Conservation (phyloP, 2,888 invertebrate genomes). For the Trisateles emortualis region DNA sequence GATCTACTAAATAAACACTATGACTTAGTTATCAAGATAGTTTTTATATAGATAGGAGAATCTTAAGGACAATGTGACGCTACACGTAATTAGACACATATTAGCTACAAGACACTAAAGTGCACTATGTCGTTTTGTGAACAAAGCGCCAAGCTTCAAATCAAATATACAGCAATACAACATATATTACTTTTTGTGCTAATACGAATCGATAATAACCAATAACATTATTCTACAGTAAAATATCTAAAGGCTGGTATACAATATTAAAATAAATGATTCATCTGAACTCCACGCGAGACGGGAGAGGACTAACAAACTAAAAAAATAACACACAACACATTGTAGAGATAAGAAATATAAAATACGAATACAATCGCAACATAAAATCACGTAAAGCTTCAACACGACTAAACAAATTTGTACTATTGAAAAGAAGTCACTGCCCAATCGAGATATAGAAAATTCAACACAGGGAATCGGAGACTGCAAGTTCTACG, state of each 20-base stretch:
- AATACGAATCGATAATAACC: slow-evolving; percentile 39
- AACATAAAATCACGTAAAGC: slow-evolving; percentile 67
- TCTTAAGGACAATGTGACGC: slow-evolving; percentile 64
- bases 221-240: slow-evolving; percentile 38
- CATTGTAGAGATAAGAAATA: slow-evolving; percentile 53
- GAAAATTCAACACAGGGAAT: slow-evolving; percentile 40
- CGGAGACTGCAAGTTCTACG: slow-evolving; percentile 38
- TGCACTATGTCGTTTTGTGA: slow-evolving; percentile 35
- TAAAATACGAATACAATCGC: slow-evolving; percentile 55
- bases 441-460: slow-evolving; percentile 60
- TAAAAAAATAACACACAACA: slow-evolving; percentile 60
- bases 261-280: slow-evolving; percentile 32
- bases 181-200: slow-evolving; percentile 59
- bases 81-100: slow-evolving; percentile 63
- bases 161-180: slow-evolving; percentile 37
- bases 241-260: slow-evolving; percentile 33
- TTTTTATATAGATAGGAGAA: slow-evolving; percentile 73
- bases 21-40: slow-evolving; percentile 80
- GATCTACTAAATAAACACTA: slow-evolving; percentile 71
- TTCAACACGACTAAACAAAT: slow-evolving; percentile 73
- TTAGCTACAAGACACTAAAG: slow-evolving; percentile 49
- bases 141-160: slow-evolving; percentile 37
- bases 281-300: slow-evolving; percentile 8
- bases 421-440: slow-evolving; percentile 79
- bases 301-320: slow-evolving; percentile 32